These are phyloP conservation scores for Troides helena DNA, from an alignment of 2,888 invertebrate species.

Conservation along the genomic window DNA sequence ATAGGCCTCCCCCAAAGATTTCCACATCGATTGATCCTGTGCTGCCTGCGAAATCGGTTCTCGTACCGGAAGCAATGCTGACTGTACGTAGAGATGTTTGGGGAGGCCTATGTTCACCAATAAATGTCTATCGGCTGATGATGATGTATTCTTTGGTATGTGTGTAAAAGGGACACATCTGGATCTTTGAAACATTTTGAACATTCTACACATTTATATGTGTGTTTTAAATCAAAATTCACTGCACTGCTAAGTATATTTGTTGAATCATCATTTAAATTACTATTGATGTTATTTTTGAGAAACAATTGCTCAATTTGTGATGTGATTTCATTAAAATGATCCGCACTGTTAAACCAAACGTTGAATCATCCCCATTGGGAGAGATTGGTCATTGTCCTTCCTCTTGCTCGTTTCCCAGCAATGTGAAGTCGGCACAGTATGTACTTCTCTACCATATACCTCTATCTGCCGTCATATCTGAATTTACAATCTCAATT, in stretches of 20 bases:
- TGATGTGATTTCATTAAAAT: slow-evolving; percentile 23
- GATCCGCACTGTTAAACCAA: slow-evolving; percentile 17
- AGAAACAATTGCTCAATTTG: slow-evolving; percentile 27
- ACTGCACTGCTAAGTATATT: slow-evolving; percentile 3
- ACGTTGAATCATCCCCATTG: slow-evolving; percentile 18
- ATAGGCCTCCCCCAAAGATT: too few species aligned
- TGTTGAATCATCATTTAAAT: slow-evolving; percentile 14
- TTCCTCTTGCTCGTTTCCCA: too few species aligned
- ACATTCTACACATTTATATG: slow-evolving; percentile 61
- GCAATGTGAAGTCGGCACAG: too few species aligned
- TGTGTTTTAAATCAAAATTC: slow-evolving; percentile 33
- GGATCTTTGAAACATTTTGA: slow-evolving; percentile 73
- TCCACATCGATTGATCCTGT: too few species aligned
- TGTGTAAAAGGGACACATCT: slow-evolving; percentile 63
- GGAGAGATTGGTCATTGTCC: slow-evolving; percentile 29
- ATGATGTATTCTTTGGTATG: slow-evolving; percentile 24
- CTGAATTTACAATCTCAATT: too few species aligned
- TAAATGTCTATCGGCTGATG: too few species aligned
- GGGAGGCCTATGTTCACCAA: too few species aligned
- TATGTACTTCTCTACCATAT: too few species aligned
- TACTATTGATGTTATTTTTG: slow-evolving; percentile 23
- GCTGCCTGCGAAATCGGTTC: too few species aligned
- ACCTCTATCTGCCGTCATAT: too few species aligned
- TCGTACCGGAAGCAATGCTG: too few species aligned
- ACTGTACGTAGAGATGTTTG: too few species aligned